Conservation (phyloP, 2,113 vertebrate species). For the Monarcha castaneiventris region DNA sequence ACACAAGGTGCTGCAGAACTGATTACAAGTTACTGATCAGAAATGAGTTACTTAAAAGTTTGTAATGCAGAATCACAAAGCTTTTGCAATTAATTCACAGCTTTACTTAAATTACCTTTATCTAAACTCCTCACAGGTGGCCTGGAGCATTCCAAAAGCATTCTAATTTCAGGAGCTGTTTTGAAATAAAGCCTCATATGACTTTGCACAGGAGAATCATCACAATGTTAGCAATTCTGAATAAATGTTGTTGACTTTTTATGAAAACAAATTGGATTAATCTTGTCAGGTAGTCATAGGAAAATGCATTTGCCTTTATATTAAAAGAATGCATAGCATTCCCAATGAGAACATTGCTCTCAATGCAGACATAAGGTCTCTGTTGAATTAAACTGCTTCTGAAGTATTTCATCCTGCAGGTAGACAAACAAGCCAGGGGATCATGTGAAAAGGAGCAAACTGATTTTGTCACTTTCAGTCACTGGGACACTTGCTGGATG, state of each 20-base stretch:
- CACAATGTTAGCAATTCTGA: background rate
- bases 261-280: constrained; percentile 63
- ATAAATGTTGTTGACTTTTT: constrained; percentile 7
- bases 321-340: background rate
- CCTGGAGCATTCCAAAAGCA: background rate
- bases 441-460: background rate
- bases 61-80: background rate
- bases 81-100: background rate
- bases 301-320: constrained; percentile 57
- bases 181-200: background rate
- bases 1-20: background rate
- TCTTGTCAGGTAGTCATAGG: constrained; percentile 36
- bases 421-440: background rate
- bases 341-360: constrained; percentile 4
- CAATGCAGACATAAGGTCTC: background rate
- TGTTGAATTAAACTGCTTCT: background rate
- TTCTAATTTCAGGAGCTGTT: background rate
- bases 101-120: constrained; percentile 26
- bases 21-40: background rate
- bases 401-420: background rate
- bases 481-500: background rate
- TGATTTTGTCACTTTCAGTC: background rate
- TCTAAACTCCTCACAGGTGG: constrained; percentile 3
- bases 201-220: background rate
- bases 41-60: background rate